These are phyloP conservation scores for Lichenostomus cassidix DNA, from an alignment of 2,113 vertebrate genomes.

Conservation along the genomic window DNA sequence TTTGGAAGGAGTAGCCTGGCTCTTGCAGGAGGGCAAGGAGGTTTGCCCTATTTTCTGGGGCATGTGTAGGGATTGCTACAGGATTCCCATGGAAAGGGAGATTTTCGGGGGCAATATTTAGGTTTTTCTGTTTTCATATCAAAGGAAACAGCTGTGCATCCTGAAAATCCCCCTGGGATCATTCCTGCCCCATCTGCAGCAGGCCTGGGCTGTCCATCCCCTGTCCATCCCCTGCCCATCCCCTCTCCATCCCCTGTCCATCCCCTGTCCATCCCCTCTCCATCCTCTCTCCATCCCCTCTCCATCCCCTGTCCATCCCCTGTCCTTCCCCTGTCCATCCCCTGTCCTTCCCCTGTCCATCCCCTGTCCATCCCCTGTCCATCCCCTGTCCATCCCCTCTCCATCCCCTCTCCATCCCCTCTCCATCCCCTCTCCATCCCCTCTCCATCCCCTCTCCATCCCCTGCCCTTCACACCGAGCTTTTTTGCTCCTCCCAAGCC, in stretches of 20 bases:
- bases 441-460: not conserved
- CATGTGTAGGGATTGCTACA: fast-evolving
- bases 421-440: too few relatives aligned
- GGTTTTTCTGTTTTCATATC: not conserved
- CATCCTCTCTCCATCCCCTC: too few relatives aligned
- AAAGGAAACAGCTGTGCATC: not conserved
- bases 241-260: too few relatives aligned
- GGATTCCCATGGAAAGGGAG: not conserved
- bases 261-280: too few relatives aligned
- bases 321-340: too few relatives aligned
- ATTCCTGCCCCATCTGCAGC: fast-evolving
- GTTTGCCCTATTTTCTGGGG: not conserved
- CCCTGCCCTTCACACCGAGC: not conserved
- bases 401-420: too few relatives aligned
- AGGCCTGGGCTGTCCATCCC: not conserved
- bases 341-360: too few relatives aligned
- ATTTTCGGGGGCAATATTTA: not conserved
- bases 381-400: not conserved
- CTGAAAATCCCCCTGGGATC: fast-evolving
- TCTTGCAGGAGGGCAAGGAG: not conserved
- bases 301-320: too few relatives aligned
- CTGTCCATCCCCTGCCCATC: not conserved
- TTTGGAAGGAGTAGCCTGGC: not conserved
- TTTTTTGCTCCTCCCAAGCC: not conserved
- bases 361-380: not conserved